Evolutionary conservation across 2,888 invertebrate species (phyloP).

Genomic region (Ophion slaviceki): DNA sequence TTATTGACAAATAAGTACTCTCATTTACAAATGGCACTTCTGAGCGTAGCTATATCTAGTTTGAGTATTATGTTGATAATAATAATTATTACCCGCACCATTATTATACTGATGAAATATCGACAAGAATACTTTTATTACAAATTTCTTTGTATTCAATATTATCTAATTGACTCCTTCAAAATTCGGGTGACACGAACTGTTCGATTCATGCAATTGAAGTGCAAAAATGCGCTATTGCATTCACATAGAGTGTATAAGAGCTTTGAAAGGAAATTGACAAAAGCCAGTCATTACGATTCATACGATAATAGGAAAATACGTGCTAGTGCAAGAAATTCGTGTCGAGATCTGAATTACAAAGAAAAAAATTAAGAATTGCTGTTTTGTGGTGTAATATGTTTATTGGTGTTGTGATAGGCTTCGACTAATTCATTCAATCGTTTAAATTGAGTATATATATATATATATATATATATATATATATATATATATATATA

Average conservation of each 20-base stretch:
- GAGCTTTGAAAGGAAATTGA: slow-evolving; percentile 15
- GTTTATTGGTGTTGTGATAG: slow-evolving; percentile 48
- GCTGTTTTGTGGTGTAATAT: slow-evolving; percentile 35
- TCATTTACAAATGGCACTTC: no score
- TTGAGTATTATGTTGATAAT: no score
- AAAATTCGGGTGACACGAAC: background rate
- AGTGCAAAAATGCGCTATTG: slow-evolving; percentile 51
- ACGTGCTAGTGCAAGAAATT: slow-evolving; percentile 31
- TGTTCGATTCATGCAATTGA: slow-evolving; percentile 31
- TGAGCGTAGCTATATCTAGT: no score
- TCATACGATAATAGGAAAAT: slow-evolving; percentile 19
- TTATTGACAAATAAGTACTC: no score
- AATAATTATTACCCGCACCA: no score
- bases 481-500: slow-evolving; percentile 1
- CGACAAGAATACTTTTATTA: no score
- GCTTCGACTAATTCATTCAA: slow-evolving; percentile 29
- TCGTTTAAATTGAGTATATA: slow-evolving; percentile 18
- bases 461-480: background rate
- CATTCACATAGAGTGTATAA: slow-evolving; percentile 33
- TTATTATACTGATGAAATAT: no score
- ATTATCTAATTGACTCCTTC: background rate
- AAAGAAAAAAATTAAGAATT: background rate
- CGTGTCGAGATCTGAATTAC: background rate
- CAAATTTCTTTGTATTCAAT: background rate
- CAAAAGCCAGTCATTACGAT: background rate